Base-by-base conservation (phyloP, 1,140 invertebrate genomes). In the Ooceraea biroi region DNA sequence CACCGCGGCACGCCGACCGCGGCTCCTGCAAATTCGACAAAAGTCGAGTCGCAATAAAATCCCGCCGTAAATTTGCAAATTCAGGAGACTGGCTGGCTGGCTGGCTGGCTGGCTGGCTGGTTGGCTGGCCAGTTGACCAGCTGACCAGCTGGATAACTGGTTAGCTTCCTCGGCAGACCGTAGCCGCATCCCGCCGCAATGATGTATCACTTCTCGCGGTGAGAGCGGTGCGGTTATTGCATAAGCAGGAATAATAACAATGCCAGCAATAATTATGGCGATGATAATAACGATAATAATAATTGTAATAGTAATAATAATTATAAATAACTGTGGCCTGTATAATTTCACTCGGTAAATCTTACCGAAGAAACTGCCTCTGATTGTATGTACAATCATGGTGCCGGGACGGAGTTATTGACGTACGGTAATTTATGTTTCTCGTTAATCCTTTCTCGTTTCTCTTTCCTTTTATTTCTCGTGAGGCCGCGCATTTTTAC, bases 21-120 rank as follows among this genome's bases (percentile, higher is more conserved):
- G 17, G 19, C 11, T 72, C 48, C 57, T 82, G 76, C 85, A 27
- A 82, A 88, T 82, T 85, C 85, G 74, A 50, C 69, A 66, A 85
- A 88, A 87, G 17, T 88, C 44, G 65, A 12, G 25, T 17, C 7
- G 46, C 48, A 84, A 87, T 88, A 80, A 87, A 87, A 80, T 72
- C 58, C 58, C 14, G 2, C 12, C 12, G 85, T 60, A 57, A 76
- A 86, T 87, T 86, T 86, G 71, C 85, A 19, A 69, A 84, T 60
- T 41, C 63, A 48, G 19, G n/a, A 61, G 36, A 52, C 11, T 7
- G n/a, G 4, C 27, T 44, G 50, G 41, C 17, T 57, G 73, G 55
- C 14, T 78, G 17, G 61, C 10, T 78, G 27, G 36, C n/a, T 57
- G 22, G 48, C 19, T 17, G 41, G 19, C 50, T 52, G 50, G 50